Evolutionary conservation across 2,797 vertebrate genomes (phyloP).

Genomic region (Ibycter americanus): DNA sequence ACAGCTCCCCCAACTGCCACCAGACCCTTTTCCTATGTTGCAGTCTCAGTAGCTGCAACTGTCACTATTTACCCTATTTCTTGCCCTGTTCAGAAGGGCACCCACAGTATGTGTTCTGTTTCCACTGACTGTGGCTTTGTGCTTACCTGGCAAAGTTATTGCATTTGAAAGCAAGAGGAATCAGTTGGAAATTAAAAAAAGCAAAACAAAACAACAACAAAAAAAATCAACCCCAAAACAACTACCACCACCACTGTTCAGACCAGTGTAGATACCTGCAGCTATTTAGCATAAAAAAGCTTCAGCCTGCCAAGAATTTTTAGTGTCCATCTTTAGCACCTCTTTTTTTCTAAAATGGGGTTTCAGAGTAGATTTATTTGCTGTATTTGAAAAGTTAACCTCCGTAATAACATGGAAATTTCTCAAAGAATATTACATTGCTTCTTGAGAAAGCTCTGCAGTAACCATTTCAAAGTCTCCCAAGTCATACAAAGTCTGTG

Average conservation of each 20-base stretch:
- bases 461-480: not conserved
- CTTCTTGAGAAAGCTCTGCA: not conserved
- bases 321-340: not conserved
- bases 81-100: not conserved
- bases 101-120: accelerated
- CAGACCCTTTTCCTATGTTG: not conserved
- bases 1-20: not conserved
- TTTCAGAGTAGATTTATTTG: not conserved
- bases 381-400: not conserved
- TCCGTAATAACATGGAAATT: not conserved
- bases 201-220: not conserved
- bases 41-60: not conserved
- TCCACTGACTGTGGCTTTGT: not conserved
- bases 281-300: not conserved
- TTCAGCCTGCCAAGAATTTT: not conserved
- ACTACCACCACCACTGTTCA: not conserved
- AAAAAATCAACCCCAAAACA: not conserved
- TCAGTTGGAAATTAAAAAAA: not conserved
- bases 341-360: not conserved
- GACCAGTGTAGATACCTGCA: not conserved
- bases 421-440: not conserved
- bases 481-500: not conserved
- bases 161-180: not conserved
- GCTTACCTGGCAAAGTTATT: not conserved
- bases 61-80: not conserved